Evolutionary conservation across 2,113 vertebrate genomes (phyloP).

Genomic region (Sturnira hondurensis): DNA sequence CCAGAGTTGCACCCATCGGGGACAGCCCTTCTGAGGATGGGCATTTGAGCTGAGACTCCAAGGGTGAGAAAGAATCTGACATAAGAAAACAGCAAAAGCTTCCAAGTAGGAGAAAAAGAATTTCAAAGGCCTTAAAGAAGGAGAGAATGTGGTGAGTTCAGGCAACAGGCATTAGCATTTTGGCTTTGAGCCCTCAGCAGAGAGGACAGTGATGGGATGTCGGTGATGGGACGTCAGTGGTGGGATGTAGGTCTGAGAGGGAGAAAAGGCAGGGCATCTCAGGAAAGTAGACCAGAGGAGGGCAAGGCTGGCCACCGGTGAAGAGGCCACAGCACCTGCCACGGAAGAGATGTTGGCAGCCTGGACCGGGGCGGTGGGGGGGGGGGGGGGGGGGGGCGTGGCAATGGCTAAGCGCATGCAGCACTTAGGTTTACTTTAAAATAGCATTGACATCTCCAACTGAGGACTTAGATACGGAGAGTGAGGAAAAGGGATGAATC

Average conservation of each 20-base stretch:
- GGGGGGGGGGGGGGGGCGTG: rapidly evolving
- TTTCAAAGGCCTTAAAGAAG: background rate
- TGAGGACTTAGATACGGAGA: background rate
- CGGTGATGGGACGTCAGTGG: rapidly evolving
- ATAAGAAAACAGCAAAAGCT: background rate
- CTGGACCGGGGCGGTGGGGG: too few relatives aligned
- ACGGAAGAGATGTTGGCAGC: background rate
- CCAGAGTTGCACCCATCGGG: background rate
- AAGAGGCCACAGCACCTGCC: background rate
- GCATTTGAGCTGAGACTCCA: background rate
- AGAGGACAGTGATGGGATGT: too few relatives aligned
- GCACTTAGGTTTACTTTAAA: background rate
- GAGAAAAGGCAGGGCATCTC: background rate
- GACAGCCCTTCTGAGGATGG: background rate
- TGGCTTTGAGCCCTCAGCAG: background rate
- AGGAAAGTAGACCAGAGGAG: too few relatives aligned
- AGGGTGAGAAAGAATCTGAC: background rate
- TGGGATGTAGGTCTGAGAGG: too few relatives aligned
- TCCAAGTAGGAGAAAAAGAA: background rate
- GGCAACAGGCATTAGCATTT: background rate
- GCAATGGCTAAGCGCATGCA: too few relatives aligned
- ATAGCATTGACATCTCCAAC: background rate
- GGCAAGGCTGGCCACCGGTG: background rate
- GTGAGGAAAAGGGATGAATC: background rate
- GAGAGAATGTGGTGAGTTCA: background rate